These are phyloP conservation scores for Trematocara macrostoma DNA, from an alignment of 2,113 vertebrate genomes.

Conservation along the genomic window DNA sequence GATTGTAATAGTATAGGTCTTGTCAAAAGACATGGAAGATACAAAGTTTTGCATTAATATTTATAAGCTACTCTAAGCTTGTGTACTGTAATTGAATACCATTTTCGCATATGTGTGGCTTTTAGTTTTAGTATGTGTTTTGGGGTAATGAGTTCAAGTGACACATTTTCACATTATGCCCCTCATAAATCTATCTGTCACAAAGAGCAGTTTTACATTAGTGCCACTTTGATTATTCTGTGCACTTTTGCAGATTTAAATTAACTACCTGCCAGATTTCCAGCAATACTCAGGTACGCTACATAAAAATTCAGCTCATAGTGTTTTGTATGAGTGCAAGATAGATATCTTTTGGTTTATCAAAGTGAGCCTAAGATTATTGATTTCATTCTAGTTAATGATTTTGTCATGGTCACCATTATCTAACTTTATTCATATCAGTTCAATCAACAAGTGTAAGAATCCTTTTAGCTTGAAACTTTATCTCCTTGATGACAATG, in stretches of 20 bases:
- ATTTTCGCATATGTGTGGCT: background rate
- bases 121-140: background rate
- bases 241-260: slow-evolving; percentile 12
- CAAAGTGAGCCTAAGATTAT: background rate
- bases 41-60: slow-evolving; percentile 3
- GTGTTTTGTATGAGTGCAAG: background rate
- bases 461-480: background rate
- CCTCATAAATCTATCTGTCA: slow-evolving; percentile 10
- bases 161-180: slow-evolving; percentile 7
- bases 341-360: background rate
- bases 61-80: background rate
- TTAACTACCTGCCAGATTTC: slow-evolving; percentile 22
- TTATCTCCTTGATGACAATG: background rate
- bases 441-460: background rate
- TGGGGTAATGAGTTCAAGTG: background rate
- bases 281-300: background rate
- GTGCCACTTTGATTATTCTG: background rate
- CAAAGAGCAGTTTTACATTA: slow-evolving; percentile 5
- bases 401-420: background rate
- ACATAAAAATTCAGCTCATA: background rate
- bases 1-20: background rate
- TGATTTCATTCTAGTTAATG: background rate
- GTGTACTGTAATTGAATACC: slow-evolving; percentile 8
- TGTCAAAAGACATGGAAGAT: background rate
- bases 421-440: background rate